Evolutionary conservation across 2,113 vertebrate genomes (phyloP).

Genomic region (Acanthisitta chloris): DNA sequence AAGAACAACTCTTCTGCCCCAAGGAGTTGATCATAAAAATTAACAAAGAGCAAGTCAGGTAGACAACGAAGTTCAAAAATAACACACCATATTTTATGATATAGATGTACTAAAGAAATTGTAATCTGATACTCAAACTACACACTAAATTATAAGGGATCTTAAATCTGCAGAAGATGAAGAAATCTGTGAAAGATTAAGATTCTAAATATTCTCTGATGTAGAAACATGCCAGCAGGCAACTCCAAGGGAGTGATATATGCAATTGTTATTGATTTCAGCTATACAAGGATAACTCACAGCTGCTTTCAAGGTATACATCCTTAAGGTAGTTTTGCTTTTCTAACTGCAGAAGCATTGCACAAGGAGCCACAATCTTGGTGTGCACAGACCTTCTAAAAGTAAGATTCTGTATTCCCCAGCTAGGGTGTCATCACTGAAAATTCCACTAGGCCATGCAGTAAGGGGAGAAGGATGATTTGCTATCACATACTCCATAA

Average conservation of each 20-base stretch:
- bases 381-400: not conserved
- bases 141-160: not conserved
- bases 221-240: not conserved
- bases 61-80: conserved; percentile 33
- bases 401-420: not conserved
- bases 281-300: not conserved
- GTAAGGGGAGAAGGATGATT: not conserved
- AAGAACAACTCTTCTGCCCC: conserved; percentile 33
- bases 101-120: not conserved
- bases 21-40: conserved; percentile 42
- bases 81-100: conserved; percentile 16
- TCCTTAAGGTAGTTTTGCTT: not conserved
- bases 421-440: not conserved
- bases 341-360: not conserved
- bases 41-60: conserved; percentile 24
- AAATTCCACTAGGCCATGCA: not conserved
- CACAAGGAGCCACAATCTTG: not conserved
- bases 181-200: not conserved
- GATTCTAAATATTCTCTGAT: not conserved
- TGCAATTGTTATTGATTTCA: not conserved
- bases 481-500: not conserved
- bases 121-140: not conserved
- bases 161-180: not conserved
- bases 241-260: not conserved
- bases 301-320: not conserved